These are phyloP conservation scores for Petrocephalus sullivani DNA, from an alignment of 2,797 vertebrate genomes.

Conservation along the genomic window DNA sequence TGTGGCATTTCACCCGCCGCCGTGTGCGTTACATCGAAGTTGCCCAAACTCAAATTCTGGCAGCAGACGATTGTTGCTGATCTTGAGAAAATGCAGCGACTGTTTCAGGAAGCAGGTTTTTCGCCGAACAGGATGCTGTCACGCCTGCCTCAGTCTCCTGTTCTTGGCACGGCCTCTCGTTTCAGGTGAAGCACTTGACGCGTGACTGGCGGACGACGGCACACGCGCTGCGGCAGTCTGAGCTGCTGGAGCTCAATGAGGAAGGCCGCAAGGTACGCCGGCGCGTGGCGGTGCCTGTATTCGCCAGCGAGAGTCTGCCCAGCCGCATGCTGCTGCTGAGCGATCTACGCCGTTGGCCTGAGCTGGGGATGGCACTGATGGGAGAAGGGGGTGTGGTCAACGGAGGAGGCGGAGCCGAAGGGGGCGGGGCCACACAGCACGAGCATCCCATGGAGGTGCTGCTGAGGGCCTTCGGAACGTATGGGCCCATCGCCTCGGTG, in stretches of 20 bases:
- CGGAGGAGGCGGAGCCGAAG: conserved; percentile 57
- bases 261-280: conserved; percentile 88
- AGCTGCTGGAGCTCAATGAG: conserved; percentile 81
- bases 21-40: neutral
- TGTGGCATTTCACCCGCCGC: neutral
- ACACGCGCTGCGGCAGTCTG: conserved; percentile 80
- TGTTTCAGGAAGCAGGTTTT: conserved; percentile 21
- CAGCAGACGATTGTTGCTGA: neutral
- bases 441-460: conserved; percentile 89
- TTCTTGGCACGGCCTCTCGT: conserved; percentile 33
- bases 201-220: conserved; percentile 95
- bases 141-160: neutral
- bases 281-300: conserved; percentile 77
- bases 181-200: conserved; percentile 91
- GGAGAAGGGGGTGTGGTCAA: conserved; percentile 45
- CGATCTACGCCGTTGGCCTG: conserved; percentile 75
- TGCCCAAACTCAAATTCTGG: neutral
- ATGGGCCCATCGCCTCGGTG: conserved; percentile 83
- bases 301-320: conserved; percentile 87
- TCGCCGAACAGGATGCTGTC: conserved; percentile 10
- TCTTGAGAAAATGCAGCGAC: neutral
- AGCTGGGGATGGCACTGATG: conserved; percentile 58
- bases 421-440: conserved; percentile 64
- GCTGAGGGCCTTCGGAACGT: conserved; percentile 81
- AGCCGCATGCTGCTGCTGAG: conserved; percentile 92